These are phyloP conservation scores for Otocyon megalotis DNA, from an alignment of 2,113 vertebrate species.

Conservation along the genomic window DNA sequence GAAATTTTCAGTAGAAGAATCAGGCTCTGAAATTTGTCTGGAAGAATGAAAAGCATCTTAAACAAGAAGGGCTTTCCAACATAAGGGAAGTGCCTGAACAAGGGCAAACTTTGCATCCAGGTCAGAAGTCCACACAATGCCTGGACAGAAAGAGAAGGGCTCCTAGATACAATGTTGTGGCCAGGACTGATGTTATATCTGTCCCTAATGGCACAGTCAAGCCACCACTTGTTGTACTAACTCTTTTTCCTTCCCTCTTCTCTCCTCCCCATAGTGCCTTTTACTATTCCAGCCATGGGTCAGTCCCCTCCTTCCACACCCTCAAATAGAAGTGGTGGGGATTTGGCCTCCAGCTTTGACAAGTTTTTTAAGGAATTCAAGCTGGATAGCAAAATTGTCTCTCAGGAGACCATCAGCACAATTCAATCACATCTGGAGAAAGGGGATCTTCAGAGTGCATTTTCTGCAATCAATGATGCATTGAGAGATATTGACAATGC, in stretches of 20 bases:
- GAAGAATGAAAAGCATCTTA: neutral
- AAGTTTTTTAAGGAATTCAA: neutral
- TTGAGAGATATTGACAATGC: neutral
- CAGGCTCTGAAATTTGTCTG: neutral
- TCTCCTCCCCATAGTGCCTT: too few relatives aligned
- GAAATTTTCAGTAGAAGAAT: neutral
- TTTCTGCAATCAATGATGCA: neutral
- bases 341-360: neutral
- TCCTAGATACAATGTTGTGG: neutral
- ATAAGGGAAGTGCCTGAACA: neutral
- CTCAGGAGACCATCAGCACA: neutral
- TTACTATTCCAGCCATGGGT: neutral
- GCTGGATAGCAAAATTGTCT: neutral
- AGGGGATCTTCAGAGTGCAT: neutral
- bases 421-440: neutral
- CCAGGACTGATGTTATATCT: neutral
- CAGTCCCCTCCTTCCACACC: rapidly evolving
- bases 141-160: neutral
- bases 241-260: neutral
- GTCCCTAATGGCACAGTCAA: neutral
- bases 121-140: neutral
- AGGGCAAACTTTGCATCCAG: neutral
- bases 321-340: rapidly evolving
- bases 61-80: neutral
- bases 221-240: neutral